phyloP scores from a whole-genome alignment of 2,888 invertebrate species.

The Trileptium ribeirensis region DNA sequence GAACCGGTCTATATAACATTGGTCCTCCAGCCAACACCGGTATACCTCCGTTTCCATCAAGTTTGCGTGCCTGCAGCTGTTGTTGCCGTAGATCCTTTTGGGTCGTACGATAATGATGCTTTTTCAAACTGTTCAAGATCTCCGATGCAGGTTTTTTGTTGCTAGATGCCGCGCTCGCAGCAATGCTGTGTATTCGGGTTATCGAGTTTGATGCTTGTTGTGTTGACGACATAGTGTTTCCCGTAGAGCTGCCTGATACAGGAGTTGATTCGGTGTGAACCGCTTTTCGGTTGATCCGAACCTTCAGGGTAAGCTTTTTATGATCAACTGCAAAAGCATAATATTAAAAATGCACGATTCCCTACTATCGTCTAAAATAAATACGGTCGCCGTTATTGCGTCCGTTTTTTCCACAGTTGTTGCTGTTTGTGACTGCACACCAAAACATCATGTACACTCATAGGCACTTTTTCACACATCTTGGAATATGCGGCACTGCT shows the following conservation, averaged over 20 bases:
- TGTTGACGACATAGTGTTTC: background rate
- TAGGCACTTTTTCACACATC: no score
- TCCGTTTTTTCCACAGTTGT: no score
- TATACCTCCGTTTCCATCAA: background rate
- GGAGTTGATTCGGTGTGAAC: background rate
- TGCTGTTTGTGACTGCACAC: no score
- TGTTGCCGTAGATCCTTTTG: background rate
- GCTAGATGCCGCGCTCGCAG: background rate
- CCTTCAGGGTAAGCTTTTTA: constrained; percentile 11
- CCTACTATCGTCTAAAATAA: no score
- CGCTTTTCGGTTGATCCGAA: constrained; percentile 6
- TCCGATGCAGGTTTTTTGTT: background rate
- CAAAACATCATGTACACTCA: no score
- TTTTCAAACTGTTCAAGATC: background rate
- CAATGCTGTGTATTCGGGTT: no score
- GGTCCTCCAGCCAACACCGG: background rate
- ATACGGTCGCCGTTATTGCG: no score
- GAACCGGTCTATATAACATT: constrained; percentile 7
- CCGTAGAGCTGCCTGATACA: background rate
- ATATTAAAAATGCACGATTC: no score
- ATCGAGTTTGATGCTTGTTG: background rate
- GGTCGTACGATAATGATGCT: no score
- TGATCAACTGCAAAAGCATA: constrained; percentile 7
- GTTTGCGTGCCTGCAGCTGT: background rate
- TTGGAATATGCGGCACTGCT: no score